phyloP scores from a whole-genome alignment of 2,888 invertebrate genomes.

The Polymixis lichenea region DNA sequence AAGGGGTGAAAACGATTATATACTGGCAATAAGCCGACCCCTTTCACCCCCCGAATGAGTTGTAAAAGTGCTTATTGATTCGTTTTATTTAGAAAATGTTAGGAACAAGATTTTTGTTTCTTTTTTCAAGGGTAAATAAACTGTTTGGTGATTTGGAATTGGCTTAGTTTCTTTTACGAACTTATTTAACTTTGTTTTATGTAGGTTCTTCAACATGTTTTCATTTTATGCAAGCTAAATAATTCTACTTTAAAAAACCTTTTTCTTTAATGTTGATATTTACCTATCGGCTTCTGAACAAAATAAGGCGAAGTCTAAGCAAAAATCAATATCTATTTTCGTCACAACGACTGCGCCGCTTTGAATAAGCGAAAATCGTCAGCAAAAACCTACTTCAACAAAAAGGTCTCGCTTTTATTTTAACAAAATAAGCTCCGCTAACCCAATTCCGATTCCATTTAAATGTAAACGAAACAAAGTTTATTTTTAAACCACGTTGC shows the following conservation, averaged over 20 bases:
- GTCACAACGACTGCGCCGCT: slow-evolving; percentile 21
- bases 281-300: background rate
- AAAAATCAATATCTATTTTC: slow-evolving; percentile 53
- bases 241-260: background rate
- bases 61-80: slow-evolving; percentile 68
- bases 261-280: background rate
- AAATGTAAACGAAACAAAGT: slow-evolving; percentile 50
- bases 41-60: slow-evolving; percentile 61
- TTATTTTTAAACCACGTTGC: slow-evolving; percentile 57
- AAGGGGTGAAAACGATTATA: slow-evolving; percentile 68
- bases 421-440: slow-evolving; percentile 51
- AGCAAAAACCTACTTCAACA: slow-evolving; percentile 38
- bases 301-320: slow-evolving; percentile 4
- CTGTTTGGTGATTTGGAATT: slow-evolving; percentile 35
- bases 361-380: slow-evolving; percentile 27
- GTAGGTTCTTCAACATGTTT: slow-evolving; percentile 6
- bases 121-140: slow-evolving; percentile 51
- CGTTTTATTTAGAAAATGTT: slow-evolving; percentile 63
- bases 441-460: slow-evolving; percentile 51
- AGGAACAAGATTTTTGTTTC: slow-evolving; percentile 33
- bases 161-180: slow-evolving; percentile 21
- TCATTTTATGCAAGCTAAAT: slow-evolving; percentile 14
- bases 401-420: slow-evolving; percentile 56
- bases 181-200: slow-evolving; percentile 22
- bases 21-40: slow-evolving; percentile 64